Base-by-base conservation (phyloP, 2,888 invertebrate species). In the Agrenia bidenticulata region DNA sequence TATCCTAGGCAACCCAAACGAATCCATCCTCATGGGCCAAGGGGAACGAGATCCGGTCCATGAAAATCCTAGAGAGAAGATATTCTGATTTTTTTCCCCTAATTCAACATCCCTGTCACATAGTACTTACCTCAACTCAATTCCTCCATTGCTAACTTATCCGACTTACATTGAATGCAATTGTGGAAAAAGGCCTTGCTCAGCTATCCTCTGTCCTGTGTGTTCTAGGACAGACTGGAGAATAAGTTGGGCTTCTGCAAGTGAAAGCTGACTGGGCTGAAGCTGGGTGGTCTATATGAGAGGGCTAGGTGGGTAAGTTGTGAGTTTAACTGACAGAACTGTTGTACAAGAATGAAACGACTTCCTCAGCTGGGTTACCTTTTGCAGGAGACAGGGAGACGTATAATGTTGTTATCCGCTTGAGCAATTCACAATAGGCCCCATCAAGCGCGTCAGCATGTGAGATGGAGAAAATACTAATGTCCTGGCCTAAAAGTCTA, bases 371-470 rank as follows among this genome's bases (percentile, higher is more conserved):
- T n/a, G 39, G 19, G 41, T 23, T 39, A 58, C 58, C 58, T 61
- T 61, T 56, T 57, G n/a, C 13, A 50, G 51, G 11, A 24, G 49
- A 23, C 41, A 59, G 51, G 24, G 39, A 51, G 50, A 39, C 2
- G 32, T 4, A 41, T 58, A 45, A 58, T 26, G 41, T 45, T 58
- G 58, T 58, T 42, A 58, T 23, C 49, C 45, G 58, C 42, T 58
- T 45, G 26, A 58, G 21, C 26, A 58, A 27, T 42, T 58, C 49
- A 58, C 58, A 58, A 58, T 58, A 51, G 45, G 41, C 41, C 39
- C 37, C 45, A 45, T 58, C 58, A 45, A 42, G 45, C 39, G 58
- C 58, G 58, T 58, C 57, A 57, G 41, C 57, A 57, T 57, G 57
- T 57, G 41, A 55, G 55, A 41, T 32, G 17, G 23, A 27, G 58